Evolutionary conservation across 2,797 vertebrate species (phyloP).

Genomic region (Discoglossus pictus): DNA sequence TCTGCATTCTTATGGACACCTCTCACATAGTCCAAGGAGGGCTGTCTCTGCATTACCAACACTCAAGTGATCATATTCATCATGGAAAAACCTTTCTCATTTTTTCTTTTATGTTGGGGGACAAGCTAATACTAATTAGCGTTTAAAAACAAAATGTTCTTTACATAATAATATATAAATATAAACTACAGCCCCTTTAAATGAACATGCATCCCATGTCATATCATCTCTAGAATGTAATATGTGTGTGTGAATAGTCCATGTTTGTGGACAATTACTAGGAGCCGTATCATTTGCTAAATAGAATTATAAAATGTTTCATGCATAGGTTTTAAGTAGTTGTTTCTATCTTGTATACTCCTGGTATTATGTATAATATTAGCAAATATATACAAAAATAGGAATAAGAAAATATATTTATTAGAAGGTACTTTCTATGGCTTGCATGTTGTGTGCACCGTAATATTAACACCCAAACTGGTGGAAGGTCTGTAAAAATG

Average conservation of each 20-base stretch:
- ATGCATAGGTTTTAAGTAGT: no score
- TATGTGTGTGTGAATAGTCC: not conserved
- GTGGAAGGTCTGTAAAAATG: no score
- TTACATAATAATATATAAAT: no score
- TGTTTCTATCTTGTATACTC: constrained; percentile 9
- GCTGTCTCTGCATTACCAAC: no score
- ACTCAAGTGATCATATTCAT: no score
- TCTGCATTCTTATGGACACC: no score
- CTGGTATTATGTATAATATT: constrained; percentile 6
- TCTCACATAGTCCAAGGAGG: no score
- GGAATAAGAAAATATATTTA: constrained; percentile 41
- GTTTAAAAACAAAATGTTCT: no score
- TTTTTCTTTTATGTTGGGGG: no score
- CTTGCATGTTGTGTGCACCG: not conserved
- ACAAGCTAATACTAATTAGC: no score
- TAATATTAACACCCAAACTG: not conserved
- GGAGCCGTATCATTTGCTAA: not conserved
- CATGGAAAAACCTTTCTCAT: no score
- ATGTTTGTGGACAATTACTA: not conserved
- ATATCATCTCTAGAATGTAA: constrained; percentile 2
- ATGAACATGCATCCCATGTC: constrained; percentile 1
- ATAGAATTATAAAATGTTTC: not conserved
- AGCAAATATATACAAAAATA: constrained; percentile 24
- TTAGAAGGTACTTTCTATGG: not conserved
- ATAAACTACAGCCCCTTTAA: constrained; percentile 7